phyloP scores from a whole-genome alignment of 2,888 invertebrate genomes.

The Eurytoma adleriae region DNA sequence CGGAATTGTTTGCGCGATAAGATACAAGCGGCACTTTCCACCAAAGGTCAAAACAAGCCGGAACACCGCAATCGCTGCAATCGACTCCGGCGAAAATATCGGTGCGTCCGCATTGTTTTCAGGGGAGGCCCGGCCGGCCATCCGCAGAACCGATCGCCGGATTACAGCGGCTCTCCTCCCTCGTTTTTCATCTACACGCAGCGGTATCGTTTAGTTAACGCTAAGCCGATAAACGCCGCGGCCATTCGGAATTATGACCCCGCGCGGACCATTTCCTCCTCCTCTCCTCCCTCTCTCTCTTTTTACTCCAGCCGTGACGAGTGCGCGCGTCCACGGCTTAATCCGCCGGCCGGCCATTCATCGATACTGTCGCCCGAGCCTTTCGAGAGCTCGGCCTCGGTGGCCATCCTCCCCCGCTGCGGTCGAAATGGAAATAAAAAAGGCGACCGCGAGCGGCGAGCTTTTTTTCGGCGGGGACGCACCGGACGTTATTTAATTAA shows the following conservation, averaged over 20 bases:
- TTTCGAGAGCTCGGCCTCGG: neutral
- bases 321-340: neutral
- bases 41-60: neutral
- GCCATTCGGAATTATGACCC: conserved; percentile 34
- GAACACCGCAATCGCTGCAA: neutral
- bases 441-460: neutral
- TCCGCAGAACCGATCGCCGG: neutral
- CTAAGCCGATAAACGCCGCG: conserved; percentile 53
- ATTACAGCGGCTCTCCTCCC: conserved; percentile 14
- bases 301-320: neutral
- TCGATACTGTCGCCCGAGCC: conserved; percentile 3
- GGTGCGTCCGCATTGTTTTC: neutral
- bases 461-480: neutral
- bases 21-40: too few species aligned
- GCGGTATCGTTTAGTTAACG: conserved; percentile 57
- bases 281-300: neutral
- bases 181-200: conserved; percentile 55
- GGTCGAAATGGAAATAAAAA: conserved; percentile 20
- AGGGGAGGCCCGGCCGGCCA: neutral
- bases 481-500: conserved; percentile 33
- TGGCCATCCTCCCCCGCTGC: neutral
- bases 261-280: neutral
- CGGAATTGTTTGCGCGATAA: too few species aligned
- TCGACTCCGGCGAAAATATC: neutral
- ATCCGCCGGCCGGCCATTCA: conserved; percentile 17